These are phyloP conservation scores for Patella pellucida DNA, from an alignment of 2,888 invertebrate species.

Conservation along the genomic window DNA sequence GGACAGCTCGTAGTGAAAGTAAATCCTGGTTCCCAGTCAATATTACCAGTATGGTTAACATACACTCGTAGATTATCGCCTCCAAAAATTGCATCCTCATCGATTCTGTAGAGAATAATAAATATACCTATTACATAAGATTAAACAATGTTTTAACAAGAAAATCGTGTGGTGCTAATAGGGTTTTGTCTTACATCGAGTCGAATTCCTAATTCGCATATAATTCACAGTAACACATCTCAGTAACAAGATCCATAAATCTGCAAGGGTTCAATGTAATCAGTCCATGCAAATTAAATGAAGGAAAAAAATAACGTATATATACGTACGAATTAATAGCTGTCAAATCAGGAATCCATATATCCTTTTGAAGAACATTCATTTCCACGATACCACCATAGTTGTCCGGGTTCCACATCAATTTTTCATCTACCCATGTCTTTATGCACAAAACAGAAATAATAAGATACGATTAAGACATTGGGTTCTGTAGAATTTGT, in stretches of 20 bases:
- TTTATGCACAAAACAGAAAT: neutral
- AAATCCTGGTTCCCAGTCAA: neutral
- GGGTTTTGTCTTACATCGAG: too few relatives aligned
- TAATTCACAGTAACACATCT: too few relatives aligned
- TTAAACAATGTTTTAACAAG: too few relatives aligned
- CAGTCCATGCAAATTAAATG: too few relatives aligned
- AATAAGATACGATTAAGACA: neutral
- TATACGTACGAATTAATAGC: conserved; percentile 17
- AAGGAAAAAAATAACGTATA: too few relatives aligned
- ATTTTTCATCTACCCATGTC: conserved; percentile 16
- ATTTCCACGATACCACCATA: conserved; percentile 20
- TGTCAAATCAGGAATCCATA: conserved; percentile 34
- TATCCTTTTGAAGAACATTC: conserved; percentile 19
- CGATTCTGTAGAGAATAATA: too few relatives aligned
- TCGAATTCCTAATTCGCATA: too few relatives aligned
- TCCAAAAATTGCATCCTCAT: neutral
- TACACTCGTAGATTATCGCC: neutral
- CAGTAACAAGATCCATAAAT: too few relatives aligned
- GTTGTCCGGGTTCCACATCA: conserved; percentile 22
- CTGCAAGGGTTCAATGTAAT: too few relatives aligned
- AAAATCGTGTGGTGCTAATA: too few relatives aligned
- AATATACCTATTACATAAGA: too few relatives aligned
- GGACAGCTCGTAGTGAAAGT: neutral
- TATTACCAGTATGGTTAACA: neutral
- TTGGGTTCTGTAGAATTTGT: neutral